phyloP scores from a whole-genome alignment of 2,888 invertebrate species.

The Hirudinaria manillensis region DNA sequence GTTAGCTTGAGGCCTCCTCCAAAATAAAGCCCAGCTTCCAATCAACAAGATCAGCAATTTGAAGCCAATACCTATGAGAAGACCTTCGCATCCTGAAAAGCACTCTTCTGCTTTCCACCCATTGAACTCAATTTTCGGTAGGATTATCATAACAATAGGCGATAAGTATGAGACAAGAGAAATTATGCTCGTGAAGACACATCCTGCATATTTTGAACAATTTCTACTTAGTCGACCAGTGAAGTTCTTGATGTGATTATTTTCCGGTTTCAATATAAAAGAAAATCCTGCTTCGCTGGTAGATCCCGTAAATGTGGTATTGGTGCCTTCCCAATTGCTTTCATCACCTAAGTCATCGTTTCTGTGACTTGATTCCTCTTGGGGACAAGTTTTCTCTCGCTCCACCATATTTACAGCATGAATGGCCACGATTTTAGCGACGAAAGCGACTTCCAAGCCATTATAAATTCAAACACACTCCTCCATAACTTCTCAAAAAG shows the following conservation, averaged over 20 bases:
- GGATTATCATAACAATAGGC: constrained; percentile 85
- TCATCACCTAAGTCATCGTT: constrained; percentile 64
- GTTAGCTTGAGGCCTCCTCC: constrained; percentile 75
- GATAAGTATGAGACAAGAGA: constrained; percentile 79
- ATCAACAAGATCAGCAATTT: constrained; percentile 80
- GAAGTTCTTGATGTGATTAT: constrained; percentile 50
- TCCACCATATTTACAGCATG: too few relatives aligned
- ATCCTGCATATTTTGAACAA: constrained; percentile 66
- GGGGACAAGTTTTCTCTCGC: too few relatives aligned
- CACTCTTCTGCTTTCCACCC: constrained; percentile 43
- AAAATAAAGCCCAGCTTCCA: constrained; percentile 86
- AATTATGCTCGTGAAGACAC: constrained; percentile 71
- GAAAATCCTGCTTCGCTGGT: constrained; percentile 75
- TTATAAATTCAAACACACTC: too few relatives aligned
- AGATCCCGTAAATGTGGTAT: constrained; percentile 91
- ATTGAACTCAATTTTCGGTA: constrained; percentile 72
- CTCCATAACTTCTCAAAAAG: too few relatives aligned
- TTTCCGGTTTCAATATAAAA: constrained; percentile 79
- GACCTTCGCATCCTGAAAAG: constrained; percentile 65
- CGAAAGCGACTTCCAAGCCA: too few relatives aligned
- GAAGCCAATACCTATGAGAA: constrained; percentile 81
- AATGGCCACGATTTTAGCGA: too few relatives aligned
- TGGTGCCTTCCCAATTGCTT: constrained; percentile 98
- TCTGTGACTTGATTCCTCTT: neutral
- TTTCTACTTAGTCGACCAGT: constrained; percentile 47